These are phyloP conservation scores for Cyprinodon variegatus DNA, from an alignment of 2,113 vertebrate species.

Conservation along the genomic window DNA sequence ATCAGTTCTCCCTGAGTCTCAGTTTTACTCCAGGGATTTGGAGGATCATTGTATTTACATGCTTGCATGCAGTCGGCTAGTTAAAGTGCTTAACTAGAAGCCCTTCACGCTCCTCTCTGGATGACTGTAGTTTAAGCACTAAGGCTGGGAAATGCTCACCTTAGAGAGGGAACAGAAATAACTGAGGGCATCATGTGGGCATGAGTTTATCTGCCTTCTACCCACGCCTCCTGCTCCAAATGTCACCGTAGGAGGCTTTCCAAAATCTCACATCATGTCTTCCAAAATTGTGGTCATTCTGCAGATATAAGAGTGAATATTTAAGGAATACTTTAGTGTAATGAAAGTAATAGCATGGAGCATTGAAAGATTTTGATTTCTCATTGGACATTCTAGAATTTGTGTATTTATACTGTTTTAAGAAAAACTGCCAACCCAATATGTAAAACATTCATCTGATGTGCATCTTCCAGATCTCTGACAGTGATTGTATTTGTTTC, in stretches of 20 bases:
- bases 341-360: neutral
- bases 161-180: constrained; percentile 53
- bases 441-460: constrained; percentile 17
- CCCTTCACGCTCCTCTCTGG: constrained; percentile 39
- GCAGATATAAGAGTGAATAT: neutral
- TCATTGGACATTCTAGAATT: neutral
- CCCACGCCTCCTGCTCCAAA: constrained; percentile 42
- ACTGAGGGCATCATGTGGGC: constrained; percentile 21
- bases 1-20: constrained; percentile 22
- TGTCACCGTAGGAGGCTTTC: constrained; percentile 33
- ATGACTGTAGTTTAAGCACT: constrained; percentile 20
- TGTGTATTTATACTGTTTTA: neutral
- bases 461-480: constrained; percentile 21
- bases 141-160: constrained; percentile 45
- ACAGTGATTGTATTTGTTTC: constrained; percentile 20
- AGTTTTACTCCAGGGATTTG: constrained; percentile 13
- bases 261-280: neutral
- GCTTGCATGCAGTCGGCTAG: constrained; percentile 27
- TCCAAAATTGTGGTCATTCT: neutral
- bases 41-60: constrained; percentile 41
- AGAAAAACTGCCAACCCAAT: constrained; percentile 14
- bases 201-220: constrained; percentile 8
- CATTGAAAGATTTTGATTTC: neutral
- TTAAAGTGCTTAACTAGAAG: constrained; percentile 50
- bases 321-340: neutral